Conservation (phyloP, 2,888 invertebrate species). For the Mongoloraphidia duomilia region DNA sequence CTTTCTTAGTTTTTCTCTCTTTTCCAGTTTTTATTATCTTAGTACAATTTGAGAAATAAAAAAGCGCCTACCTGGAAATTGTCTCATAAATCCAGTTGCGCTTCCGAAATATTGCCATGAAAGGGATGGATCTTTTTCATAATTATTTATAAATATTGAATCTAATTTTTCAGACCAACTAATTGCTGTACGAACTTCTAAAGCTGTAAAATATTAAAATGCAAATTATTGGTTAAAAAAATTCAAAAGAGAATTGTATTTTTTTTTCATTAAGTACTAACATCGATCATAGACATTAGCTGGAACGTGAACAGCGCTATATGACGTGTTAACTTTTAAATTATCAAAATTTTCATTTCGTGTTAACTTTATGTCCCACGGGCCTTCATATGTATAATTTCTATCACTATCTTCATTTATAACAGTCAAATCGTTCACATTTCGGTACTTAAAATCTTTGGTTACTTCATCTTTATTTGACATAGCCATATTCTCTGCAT, state of each 20-base stretch:
- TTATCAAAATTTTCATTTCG: slow-evolving; percentile 51
- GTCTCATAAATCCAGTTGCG: slow-evolving; percentile 91
- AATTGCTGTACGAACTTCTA: slow-evolving; percentile 79
- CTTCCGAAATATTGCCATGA: slow-evolving; percentile 99
- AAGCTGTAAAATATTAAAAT: slow-evolving; percentile 36
- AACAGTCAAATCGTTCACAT: slow-evolving; percentile 47
- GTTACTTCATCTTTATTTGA: slow-evolving; percentile 37
- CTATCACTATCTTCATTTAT: slow-evolving; percentile 5
- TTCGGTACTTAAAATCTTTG: slow-evolving; percentile 52
- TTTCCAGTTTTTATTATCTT: too few species aligned
- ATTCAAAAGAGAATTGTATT: slow-evolving; percentile 10
- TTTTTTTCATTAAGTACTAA: slow-evolving; percentile 28
- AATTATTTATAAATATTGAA: slow-evolving; percentile 75
- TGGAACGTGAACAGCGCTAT: slow-evolving; percentile 87
- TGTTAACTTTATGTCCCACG: slow-evolving; percentile 6
- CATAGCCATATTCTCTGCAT: slow-evolving; percentile 69
- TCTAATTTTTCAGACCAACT: slow-evolving; percentile 93
- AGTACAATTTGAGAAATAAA: not conserved
- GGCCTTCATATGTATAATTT: not conserved
- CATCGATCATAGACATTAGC: slow-evolving; percentile 89
- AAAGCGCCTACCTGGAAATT: slow-evolving; percentile 68
- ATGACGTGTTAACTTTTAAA: slow-evolving; percentile 58
- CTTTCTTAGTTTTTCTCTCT: too few species aligned
- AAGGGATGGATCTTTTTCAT: slow-evolving; percentile 69
- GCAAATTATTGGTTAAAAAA: not conserved